A percentile compares a stretch with the other conserved stretches of the same genome.
Conservation (phyloP, 2,797 vertebrate genomes). For the Acropternis orthonyx region DNA sequence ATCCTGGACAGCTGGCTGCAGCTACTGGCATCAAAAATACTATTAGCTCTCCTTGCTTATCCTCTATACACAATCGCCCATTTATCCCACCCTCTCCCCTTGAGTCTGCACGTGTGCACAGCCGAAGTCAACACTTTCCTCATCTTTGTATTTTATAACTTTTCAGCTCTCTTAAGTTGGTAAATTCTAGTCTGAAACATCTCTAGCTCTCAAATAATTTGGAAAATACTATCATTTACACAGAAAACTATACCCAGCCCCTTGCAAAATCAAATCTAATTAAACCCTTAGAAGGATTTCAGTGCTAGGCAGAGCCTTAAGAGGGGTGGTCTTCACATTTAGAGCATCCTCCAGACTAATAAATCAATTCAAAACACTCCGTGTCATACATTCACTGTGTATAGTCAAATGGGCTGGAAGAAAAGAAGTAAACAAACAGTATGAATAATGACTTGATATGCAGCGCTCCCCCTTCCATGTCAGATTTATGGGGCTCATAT, state of each 20-base stretch:
- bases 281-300: slow-evolving; percentile 7
- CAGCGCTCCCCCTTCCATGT: neutral
- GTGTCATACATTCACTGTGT: neutral
- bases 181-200: neutral
- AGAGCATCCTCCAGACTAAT: slow-evolving; percentile 9
- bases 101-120: neutral
- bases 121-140: neutral
- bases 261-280: slow-evolving; percentile 26
- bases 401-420: neutral
- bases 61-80: neutral
- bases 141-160: neutral
- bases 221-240: neutral
- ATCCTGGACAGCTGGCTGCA: neutral
- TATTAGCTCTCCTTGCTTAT: slow-evolving; percentile 1
- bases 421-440: neutral
- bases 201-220: neutral
- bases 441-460: neutral
- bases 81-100: neutral
- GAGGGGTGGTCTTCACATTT: neutral
- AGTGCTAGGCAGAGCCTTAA: neutral
- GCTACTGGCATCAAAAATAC: slow-evolving; percentile 15
- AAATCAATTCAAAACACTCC: neutral
- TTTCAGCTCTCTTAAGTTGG: neutral
- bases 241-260: neutral
- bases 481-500: neutral